phyloP scores from a whole-genome alignment of 2,797 vertebrate species.

The Scolopax rusticola region DNA sequence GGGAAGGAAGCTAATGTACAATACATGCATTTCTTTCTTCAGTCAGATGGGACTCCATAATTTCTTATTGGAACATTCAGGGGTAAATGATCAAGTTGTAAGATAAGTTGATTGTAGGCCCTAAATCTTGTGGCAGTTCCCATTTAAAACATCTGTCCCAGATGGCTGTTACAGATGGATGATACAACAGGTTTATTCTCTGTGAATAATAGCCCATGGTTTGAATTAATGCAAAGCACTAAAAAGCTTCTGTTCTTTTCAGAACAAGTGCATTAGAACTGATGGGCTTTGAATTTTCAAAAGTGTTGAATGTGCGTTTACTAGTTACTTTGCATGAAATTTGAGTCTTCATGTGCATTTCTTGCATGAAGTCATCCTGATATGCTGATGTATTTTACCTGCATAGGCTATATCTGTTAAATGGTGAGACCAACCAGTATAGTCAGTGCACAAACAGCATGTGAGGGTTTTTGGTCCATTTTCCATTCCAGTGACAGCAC shows the following conservation, averaged over 20 bases:
- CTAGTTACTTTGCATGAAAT: neutral
- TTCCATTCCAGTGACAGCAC: neutral
- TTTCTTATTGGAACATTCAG: neutral
- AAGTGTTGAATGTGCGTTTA: neutral
- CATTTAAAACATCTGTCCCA: conserved; percentile 33
- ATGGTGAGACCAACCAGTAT: neutral
- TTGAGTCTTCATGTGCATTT: neutral
- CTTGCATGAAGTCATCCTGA: neutral
- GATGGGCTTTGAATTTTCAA: neutral
- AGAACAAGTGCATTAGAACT: neutral
- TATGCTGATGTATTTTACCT: neutral
- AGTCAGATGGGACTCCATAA: neutral
- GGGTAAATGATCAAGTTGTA: neutral
- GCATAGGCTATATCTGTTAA: neutral
- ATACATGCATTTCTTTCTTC: neutral
- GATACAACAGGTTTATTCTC: conserved; percentile 3
- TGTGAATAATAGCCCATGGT: neutral
- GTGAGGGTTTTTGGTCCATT: neutral
- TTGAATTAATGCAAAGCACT: neutral
- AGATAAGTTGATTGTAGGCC: neutral
- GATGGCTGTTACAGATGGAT: conserved; percentile 22
- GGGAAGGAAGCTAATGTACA: neutral
- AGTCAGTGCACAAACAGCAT: neutral
- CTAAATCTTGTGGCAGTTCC: neutral
- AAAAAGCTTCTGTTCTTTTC: neutral